A percentile compares a stretch with the other conserved stretches of the same genome.
These are phyloP conservation scores for Semibalanus balanoides DNA, from an alignment of 1,140 invertebrate species.

Conservation along the genomic window DNA sequence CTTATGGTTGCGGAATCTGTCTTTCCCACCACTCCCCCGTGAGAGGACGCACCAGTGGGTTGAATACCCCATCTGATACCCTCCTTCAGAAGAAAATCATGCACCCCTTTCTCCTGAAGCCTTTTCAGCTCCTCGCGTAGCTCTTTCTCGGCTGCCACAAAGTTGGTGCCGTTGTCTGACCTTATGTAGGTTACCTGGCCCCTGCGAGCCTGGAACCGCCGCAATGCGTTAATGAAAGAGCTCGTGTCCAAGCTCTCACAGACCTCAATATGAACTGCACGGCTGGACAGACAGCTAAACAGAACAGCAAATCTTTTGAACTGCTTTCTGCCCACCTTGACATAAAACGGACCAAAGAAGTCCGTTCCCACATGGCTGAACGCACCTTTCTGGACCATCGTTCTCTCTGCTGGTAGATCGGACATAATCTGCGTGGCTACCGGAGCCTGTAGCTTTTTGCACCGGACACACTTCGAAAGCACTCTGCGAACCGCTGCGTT, in stretches of 20 bases:
- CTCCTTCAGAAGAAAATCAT: constrained; percentile 8
- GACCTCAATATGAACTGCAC: constrained; percentile 25
- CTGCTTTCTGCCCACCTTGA: constrained; percentile 15
- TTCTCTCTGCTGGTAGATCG: constrained; percentile 17
- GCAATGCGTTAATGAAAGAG: constrained; percentile 22
- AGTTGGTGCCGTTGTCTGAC: constrained; percentile 27
- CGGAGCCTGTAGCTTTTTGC: constrained; percentile 3
- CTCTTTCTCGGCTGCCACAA: constrained; percentile 22
- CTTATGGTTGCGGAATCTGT: constrained; percentile 11
- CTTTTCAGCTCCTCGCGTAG: constrained; percentile 14
- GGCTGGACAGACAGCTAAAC: constrained; percentile 21
- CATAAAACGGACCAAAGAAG: constrained; percentile 20
- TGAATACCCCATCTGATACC: constrained; percentile 20
- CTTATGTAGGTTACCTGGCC: constrained; percentile 21
- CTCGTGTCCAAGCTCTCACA: constrained; percentile 19
- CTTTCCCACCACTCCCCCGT: constrained; percentile 23
- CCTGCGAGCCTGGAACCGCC: constrained; percentile 22
- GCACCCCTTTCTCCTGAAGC: constrained; percentile 15
- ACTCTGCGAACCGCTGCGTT: constrained; percentile 9
- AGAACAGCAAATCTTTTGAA: constrained; percentile 20
- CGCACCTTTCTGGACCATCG: constrained; percentile 6
- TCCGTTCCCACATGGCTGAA: constrained; percentile 22
- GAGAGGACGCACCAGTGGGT: constrained; percentile 16
- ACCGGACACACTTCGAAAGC: constrained; percentile 6
- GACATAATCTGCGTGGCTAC: constrained; percentile 10